phyloP scores from a whole-genome alignment of 2,113 vertebrate species.

The Eira barbara region DNA sequence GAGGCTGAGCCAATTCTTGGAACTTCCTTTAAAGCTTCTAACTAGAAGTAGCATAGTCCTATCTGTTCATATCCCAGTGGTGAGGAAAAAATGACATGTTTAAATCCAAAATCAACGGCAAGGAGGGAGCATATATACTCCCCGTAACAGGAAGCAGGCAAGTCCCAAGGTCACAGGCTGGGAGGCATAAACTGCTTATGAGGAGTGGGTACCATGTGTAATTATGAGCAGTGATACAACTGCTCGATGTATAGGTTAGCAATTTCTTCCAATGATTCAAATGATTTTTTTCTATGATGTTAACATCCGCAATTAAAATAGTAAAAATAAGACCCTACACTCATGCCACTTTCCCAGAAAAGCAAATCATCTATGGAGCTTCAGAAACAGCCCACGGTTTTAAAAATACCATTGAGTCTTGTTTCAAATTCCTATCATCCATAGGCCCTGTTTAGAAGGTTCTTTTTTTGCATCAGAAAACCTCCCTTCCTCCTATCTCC shows the following conservation, averaged over 20 bases:
- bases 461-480: neutral
- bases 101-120: neutral
- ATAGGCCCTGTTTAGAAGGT: neutral
- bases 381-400: neutral
- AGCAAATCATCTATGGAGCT: neutral
- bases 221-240: neutral
- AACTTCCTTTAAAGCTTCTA: neutral
- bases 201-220: neutral
- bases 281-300: neutral
- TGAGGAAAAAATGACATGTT: neutral
- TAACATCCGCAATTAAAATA: neutral
- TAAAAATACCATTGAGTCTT: neutral
- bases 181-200: neutral
- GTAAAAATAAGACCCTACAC: neutral
- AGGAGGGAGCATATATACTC: neutral
- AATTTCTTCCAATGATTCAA: neutral
- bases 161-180: neutral
- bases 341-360: neutral
- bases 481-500: neutral
- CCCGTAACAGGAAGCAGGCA: neutral
- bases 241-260: neutral
- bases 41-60: neutral
- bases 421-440: neutral
- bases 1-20: neutral
- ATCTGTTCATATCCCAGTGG: neutral